phyloP scores from a whole-genome alignment of 2,888 invertebrate genomes.

The Stenchaetothrips biformis region DNA sequence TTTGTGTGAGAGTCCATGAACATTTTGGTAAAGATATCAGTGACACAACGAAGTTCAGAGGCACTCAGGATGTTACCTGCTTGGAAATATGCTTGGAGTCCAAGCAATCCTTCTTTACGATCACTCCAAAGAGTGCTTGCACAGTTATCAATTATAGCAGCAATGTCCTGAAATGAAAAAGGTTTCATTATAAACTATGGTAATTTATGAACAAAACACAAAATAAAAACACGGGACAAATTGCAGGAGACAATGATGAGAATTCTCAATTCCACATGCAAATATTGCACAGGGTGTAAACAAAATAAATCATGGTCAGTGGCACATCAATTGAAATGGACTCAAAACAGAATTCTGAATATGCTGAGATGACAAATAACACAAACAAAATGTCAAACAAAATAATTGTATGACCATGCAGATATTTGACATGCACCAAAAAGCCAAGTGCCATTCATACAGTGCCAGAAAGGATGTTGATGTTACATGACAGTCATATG shows the following conservation, averaged over 20 bases:
- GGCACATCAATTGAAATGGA: not conserved
- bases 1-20: conserved; percentile 95
- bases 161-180: conserved; percentile 60
- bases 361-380: conserved; percentile 15
- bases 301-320: not conserved
- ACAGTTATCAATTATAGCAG: conserved; percentile 80
- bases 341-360: not conserved
- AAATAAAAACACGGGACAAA: not conserved
- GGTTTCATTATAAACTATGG: not conserved
- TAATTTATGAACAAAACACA: not conserved
- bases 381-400: conserved; percentile 22
- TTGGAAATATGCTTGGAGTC: conserved; percentile 68
- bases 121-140: conserved; percentile 91
- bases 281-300: too few species aligned
- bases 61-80: conserved; percentile 62
- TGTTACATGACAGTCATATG: too few species aligned
- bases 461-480: too few species aligned
- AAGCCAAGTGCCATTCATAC: conserved; percentile 29
- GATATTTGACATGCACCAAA: conserved; percentile 27
- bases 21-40: conserved; percentile 92
- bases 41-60: conserved; percentile 74
- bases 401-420: conserved; percentile 3
- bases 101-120: conserved; percentile 86
- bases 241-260: not conserved
- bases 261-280: not conserved